Percentiles rank a stretch among this genome's conserved stretches.
These are phyloP conservation scores for Oasisia sp. DNA, from an alignment of 2,888 invertebrate species.

Conservation along the genomic window DNA sequence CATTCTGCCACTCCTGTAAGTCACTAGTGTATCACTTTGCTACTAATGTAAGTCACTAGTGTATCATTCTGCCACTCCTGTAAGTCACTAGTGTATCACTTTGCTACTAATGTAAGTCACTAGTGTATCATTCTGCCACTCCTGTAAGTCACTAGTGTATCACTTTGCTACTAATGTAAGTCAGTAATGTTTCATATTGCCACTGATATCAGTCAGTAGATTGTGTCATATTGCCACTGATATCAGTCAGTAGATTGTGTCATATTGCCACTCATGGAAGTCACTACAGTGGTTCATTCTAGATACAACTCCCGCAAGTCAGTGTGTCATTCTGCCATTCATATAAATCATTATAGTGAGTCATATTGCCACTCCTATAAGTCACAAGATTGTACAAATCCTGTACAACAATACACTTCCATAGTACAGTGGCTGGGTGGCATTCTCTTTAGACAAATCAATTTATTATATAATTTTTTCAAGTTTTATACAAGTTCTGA, in stretches of 20 bases:
- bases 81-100: conserved; percentile 40
- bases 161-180: conserved; percentile 37
- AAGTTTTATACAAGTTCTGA: no score
- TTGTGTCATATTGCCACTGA: neutral
- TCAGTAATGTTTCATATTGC: neutral
- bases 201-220: neutral
- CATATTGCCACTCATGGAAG: conserved; percentile 58
- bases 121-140: neutral
- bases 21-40: neutral
- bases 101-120: neutral
- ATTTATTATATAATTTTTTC: no score
- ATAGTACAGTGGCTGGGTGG: neutral
- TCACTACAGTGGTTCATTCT: neutral
- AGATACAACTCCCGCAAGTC: neutral
- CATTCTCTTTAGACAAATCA: neutral
- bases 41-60: conserved; percentile 45
- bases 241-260: conserved; percentile 51
- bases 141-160: conserved; percentile 49
- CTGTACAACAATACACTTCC: neutral
- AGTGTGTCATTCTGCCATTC: conserved; percentile 53
- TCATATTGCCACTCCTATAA: neutral
- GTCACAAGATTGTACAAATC: conserved; percentile 37
- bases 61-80: conserved; percentile 60
- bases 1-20: neutral
- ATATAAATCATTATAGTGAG: conserved; percentile 47